Conservation (phyloP, 2,888 invertebrate genomes). For the Plebejus melissa region DNA sequence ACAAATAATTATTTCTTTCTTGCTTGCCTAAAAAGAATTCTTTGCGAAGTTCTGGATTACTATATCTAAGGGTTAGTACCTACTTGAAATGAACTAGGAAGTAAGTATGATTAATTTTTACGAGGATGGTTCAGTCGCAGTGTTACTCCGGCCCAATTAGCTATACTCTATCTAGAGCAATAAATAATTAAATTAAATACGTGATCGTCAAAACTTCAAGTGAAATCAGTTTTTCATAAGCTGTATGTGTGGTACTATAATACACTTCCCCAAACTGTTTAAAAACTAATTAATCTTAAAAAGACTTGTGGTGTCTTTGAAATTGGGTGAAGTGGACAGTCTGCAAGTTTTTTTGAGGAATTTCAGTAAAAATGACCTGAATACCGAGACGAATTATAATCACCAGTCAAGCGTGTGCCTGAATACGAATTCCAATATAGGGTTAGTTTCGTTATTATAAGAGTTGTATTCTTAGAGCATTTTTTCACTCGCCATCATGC, state of each 20-base stretch:
- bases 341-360: neutral
- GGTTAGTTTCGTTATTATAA: neutral
- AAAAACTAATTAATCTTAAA: neutral
- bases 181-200: neutral
- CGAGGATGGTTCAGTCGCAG: no score
- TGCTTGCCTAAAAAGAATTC: no score
- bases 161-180: no score
- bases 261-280: neutral
- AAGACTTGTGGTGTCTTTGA: neutral
- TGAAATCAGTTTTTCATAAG: neutral
- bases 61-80: no score
- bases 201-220: neutral
- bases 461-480: no score
- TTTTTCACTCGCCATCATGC: no score
- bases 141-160: no score
- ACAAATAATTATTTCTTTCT: no score
- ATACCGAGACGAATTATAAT: neutral
- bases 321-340: neutral
- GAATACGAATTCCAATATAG: neutral
- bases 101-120: no score
- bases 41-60: no score
- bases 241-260: neutral
- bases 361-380: neutral
- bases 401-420: neutral
- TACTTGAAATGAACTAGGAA: no score